Percentiles rank a stretch among this genome's conserved stretches.
Conservation (phyloP, 2,113 vertebrate species). For the Ammodytes dubius region DNA sequence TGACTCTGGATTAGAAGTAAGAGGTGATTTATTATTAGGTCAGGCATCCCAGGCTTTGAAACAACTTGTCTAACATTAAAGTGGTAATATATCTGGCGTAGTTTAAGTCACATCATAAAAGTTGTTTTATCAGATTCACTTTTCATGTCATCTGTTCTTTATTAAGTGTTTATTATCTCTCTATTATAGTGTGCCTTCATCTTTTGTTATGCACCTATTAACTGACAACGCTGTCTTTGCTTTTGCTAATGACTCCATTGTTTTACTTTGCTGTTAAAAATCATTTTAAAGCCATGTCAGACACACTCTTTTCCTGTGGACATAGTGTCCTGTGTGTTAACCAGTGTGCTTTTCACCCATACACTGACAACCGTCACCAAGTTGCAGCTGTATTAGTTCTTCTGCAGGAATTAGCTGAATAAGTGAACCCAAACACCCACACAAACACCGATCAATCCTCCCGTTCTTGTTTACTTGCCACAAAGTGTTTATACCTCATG, state of each 20-base stretch:
- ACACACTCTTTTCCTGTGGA: not conserved
- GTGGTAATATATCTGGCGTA: not conserved
- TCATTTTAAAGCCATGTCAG: not conserved
- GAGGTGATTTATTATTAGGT: not conserved
- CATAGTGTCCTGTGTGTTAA: not conserved
- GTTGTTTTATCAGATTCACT: not conserved
- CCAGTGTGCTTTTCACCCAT: not conserved
- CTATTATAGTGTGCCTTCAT: not conserved
- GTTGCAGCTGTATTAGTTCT: constrained; percentile 17
- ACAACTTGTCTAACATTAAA: not conserved
- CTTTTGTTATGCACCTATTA: not conserved
- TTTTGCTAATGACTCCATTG: not conserved
- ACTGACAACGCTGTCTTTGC: not conserved
- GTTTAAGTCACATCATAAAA: not conserved
- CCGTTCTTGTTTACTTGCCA: constrained; percentile 60
- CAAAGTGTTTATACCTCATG: constrained; percentile 45
- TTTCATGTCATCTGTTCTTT: not conserved
- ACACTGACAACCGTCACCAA: not conserved
- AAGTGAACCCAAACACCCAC: constrained; percentile 52
- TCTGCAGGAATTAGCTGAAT: constrained; percentile 12
- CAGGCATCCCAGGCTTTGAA: not conserved
- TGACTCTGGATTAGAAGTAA: not conserved
- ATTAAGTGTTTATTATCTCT: not conserved
- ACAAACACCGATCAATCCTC: constrained; percentile 53
- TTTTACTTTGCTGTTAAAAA: not conserved